Evolutionary conservation across 2,888 invertebrate species (phyloP).

Genomic region (Ophion obscuratus): DNA sequence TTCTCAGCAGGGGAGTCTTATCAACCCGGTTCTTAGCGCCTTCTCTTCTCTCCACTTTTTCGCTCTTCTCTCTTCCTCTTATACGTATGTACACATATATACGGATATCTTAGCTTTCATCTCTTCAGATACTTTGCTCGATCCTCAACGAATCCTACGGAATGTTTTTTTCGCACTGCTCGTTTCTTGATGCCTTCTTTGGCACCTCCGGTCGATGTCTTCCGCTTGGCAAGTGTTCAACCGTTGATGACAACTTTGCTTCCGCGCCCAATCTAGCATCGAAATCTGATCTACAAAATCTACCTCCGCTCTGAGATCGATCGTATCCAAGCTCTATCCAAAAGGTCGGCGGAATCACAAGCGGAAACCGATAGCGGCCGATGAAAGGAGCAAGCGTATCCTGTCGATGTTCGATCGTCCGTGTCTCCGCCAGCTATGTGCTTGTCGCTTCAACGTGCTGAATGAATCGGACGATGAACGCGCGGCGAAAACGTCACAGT

Average conservation of each 20-base stretch:
- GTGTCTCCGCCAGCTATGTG: slow-evolving; percentile 42
- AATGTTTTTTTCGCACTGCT: not conserved
- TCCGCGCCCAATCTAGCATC: no score
- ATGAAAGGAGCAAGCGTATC: slow-evolving; percentile 43
- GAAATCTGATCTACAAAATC: no score
- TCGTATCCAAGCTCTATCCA: not conserved
- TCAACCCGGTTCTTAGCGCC: slow-evolving; percentile 51
- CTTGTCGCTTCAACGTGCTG: slow-evolving; percentile 4
- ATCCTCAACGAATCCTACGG: not conserved
- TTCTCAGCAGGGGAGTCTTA: slow-evolving; percentile 51
- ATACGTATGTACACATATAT: not conserved
- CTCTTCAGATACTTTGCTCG: not conserved
- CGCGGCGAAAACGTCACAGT: slow-evolving; percentile 20
- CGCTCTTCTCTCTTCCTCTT: slow-evolving; percentile 1
- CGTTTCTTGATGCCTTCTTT: not conserved
- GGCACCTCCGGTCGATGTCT: no score
- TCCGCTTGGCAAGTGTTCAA: no score
- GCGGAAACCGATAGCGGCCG: slow-evolving; percentile 29
- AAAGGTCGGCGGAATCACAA: not conserved
- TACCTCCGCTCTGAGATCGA: no score
- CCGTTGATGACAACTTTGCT: no score
- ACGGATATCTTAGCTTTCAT: not conserved
- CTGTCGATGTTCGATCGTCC: slow-evolving; percentile 59
- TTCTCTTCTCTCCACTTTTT: slow-evolving; percentile 17
- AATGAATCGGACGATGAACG: slow-evolving; percentile 40